Evolutionary conservation across 1,140 invertebrate species (phyloP), one percentile per base, ranked within the genome.

Genomic region (Radopholus similis): DNA sequence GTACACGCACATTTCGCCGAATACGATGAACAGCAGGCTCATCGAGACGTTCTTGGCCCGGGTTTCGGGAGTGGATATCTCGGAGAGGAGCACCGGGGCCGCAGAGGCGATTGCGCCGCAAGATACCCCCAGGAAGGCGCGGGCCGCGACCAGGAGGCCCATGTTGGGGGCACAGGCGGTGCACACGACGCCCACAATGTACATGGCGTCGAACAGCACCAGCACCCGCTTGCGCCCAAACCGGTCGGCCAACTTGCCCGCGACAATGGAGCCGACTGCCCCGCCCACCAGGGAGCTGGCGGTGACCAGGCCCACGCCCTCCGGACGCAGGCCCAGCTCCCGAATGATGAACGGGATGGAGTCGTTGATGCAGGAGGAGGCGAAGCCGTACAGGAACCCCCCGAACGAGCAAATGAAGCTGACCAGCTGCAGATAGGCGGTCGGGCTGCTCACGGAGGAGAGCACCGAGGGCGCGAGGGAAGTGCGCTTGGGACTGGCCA

Each of bases 1-100:
- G 34, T 42, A 62, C 26, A 62, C 58, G 32, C 40, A 47, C 30
- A 62, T n/a, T 62, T 62, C 58, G 9, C 58, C 58, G 18, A 62
- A 62, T 26, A 62, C 58, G 49, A 62, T 62, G n/a, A 62, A 42
- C 58, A 62, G 9, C 13, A 62, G 38, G 2, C 28, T 18, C 40
- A 62, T 26, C 8, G 58, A 47, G 2, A 62, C 58, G 32, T 40
- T 49, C 30, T 62, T 35, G 6, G 58, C 40, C 2, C 58, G 40
- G 15, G 35, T 34, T 62, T 62, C 58, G 2, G 28, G 26, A 18
- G 58, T 62, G 6, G 58, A 51, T 23, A 49, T 62, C 30, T 62
- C 58, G 42, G 58, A 35, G 26, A 62, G 21, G 13, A 62, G 49
- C 5, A 62, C 58, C 2, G 58, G 58, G 11, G 58, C 38, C 6